Percentiles rank a stretch among this genome's conserved stretches.
Evolutionary conservation across 2,888 invertebrate genomes (phyloP).

Genomic region (Halictus ligatus): DNA sequence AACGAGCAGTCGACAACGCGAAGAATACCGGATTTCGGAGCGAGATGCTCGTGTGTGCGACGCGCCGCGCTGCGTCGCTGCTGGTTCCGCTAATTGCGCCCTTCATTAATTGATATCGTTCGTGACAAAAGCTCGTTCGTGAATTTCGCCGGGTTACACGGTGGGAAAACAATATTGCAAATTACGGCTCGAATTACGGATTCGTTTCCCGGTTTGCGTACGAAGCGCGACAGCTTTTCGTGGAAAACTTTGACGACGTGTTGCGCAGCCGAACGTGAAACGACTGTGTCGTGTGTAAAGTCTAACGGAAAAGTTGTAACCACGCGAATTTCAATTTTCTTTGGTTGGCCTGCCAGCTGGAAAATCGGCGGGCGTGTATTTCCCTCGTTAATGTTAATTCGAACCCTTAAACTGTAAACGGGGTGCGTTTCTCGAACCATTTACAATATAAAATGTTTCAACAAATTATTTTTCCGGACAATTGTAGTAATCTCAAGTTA

Average conservation of each 20-base stretch:
- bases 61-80: neutral
- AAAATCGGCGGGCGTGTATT: neutral
- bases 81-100: constrained; percentile 9
- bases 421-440: no score
- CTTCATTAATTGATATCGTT: constrained; percentile 31
- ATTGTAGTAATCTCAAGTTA: neutral
- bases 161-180: constrained; percentile 15
- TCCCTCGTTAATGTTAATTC: neutral
- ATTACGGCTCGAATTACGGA: constrained; percentile 2
- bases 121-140: constrained; percentile 16
- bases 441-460: neutral
- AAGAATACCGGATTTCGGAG: neutral
- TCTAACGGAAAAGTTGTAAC: neutral
- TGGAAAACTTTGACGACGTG: neutral
- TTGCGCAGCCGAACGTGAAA: neutral
- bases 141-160: constrained; percentile 17
- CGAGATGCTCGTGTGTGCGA: neutral
- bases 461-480: neutral
- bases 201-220: neutral
- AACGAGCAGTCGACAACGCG: neutral
- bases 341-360: neutral
- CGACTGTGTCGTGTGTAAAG: neutral
- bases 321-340: neutral
- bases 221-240: neutral
- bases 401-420: neutral